Base-by-base conservation (phyloP, 1,140 invertebrate species). In the Zaprionus camerounensis region DNA sequence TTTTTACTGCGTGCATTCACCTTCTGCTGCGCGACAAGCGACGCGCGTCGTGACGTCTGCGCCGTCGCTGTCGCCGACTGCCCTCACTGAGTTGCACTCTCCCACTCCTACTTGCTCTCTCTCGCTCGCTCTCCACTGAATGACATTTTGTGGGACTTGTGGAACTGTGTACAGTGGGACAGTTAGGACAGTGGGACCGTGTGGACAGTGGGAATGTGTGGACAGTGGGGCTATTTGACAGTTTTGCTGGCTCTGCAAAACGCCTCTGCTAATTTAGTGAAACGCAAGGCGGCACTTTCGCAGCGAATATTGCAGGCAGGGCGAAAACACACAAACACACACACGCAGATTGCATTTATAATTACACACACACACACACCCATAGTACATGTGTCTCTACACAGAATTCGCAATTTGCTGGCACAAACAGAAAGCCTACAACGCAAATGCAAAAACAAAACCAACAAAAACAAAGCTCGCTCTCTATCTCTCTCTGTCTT, bases 391-490 rank as follows among this genome's bases (percentile, higher is more conserved):
- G 20, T 11, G 31, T 12, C 31, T 6, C 15, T 20, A 46, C 24
- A 36, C 15, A 51, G 28, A 64, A 66, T 22, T 69, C 69, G 65
- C 71, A 56, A 66, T 22, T 69, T 74, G 65, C 71, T 74, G 28
- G 71, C 71, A 55, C 58, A 64, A 61, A 71, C 67, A 76, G 41
- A 71, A 76, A 65, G 73, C 69, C 69, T 72, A 72, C 73, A 71
- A 66, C 72, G 67, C 72, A 75, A 41, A 71, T 34, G 64, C 71
- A 53, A 73, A 75, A 36, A 71, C 36, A 67, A 72, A 59, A 53
- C 24, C 34, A 57, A 53, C 57, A 71, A 24, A 34, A 56, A 56
- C 34, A 61, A 34, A 68, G 49, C 17, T 36, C 67, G 20, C 26
- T 3, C 17, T 3, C 53, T 46, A 57, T 51, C 26, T 6, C 9